phyloP scores from a whole-genome alignment of 2,888 invertebrate species.

The Drosophila pegasa region DNA sequence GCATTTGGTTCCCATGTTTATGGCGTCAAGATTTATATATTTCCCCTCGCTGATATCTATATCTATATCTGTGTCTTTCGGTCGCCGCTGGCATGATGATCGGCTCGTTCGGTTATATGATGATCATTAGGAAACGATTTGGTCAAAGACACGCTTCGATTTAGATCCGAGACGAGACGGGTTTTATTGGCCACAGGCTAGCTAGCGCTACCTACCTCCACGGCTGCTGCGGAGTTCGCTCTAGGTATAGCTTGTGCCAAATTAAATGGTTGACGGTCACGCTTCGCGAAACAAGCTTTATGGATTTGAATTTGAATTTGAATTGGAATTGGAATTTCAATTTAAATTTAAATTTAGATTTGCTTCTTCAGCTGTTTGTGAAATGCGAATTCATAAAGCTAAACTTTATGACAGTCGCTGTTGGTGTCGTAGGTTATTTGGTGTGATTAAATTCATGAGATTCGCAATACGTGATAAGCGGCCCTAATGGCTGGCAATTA shows the following conservation, averaged over 20 bases:
- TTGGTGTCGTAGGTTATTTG: constrained; percentile 7
- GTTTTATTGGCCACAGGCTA: constrained; percentile 31
- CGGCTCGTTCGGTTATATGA: constrained; percentile 55
- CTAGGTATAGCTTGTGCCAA: constrained; percentile 51
- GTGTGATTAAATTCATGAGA: constrained; percentile 4
- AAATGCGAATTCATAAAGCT: constrained; percentile 36
- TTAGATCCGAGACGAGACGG: constrained; percentile 49
- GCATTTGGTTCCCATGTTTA: constrained; percentile 14
- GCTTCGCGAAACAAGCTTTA: constrained; percentile 55
- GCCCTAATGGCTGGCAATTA: not conserved
- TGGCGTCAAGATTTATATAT: constrained; percentile 20
- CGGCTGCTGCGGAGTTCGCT: not conserved
- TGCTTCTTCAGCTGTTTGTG: not conserved
- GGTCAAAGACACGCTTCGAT: constrained; percentile 46
- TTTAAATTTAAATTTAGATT: constrained; percentile 7
- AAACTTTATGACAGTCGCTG: constrained; percentile 14
- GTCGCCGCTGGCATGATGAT: constrained; percentile 12
- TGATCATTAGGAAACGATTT: constrained; percentile 63
- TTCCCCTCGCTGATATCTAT: not conserved
- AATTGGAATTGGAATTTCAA: constrained; percentile 2
- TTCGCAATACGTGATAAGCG: not conserved
- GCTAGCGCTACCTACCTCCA: not conserved
- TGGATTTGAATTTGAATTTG: constrained; percentile 47
- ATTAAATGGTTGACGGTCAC: constrained; percentile 64
- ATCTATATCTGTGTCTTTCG: constrained; percentile 22